Conservation (phyloP, 1,140 invertebrate genomes). For the Ceratosolen solmsi region DNA sequence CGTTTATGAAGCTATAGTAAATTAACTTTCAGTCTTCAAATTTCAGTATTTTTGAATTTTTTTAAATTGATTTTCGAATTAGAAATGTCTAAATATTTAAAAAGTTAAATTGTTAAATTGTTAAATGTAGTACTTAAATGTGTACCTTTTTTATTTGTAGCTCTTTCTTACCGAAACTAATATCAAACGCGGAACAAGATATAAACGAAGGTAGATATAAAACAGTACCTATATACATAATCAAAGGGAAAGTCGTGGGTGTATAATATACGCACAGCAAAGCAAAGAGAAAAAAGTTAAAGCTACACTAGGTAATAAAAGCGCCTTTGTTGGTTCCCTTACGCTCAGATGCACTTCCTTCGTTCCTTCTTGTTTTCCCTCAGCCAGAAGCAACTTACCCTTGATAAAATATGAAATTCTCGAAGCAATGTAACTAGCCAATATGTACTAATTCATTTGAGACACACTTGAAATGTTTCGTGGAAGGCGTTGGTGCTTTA, state of each 20-base stretch:
- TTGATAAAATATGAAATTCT: constrained; percentile 52
- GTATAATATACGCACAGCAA: background rate
- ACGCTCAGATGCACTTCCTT: constrained; percentile 47
- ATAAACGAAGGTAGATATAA: background rate
- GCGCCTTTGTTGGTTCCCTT: constrained; percentile 54
- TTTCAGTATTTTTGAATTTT: background rate
- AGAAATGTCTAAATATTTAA: background rate
- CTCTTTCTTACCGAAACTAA: no score
- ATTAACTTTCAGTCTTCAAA: background rate
- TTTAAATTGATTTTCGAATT: background rate
- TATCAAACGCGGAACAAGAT: background rate
- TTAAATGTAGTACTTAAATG: background rate
- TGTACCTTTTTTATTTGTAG: background rate
- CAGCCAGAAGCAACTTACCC: background rate
- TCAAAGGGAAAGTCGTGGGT: background rate
- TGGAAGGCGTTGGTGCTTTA: background rate
- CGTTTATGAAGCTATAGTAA: background rate
- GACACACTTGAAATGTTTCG: constrained; percentile 16
- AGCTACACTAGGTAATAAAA: constrained; percentile 52
- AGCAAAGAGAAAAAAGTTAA: background rate
- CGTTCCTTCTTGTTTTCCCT: constrained; percentile 14
- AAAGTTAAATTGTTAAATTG: no score
- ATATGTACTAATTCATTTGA: constrained; percentile 27
- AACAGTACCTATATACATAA: background rate
- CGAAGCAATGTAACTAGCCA: constrained; percentile 41